These are phyloP conservation scores for Cheilosia grossa DNA, from an alignment of 2,888 invertebrate species.

Conservation along the genomic window DNA sequence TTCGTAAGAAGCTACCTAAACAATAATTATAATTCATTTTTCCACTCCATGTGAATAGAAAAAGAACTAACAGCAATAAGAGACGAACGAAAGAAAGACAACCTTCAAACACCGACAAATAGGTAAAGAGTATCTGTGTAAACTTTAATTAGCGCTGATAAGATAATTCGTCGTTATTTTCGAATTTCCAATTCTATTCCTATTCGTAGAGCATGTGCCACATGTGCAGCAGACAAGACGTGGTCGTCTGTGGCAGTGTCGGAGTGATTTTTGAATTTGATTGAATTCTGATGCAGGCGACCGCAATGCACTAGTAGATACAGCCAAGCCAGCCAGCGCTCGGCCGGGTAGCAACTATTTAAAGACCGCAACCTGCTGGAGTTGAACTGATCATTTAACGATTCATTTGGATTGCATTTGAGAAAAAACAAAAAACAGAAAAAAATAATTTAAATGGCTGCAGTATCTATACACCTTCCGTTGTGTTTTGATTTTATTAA, in stretches of 20 bases:
- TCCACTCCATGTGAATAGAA: slow-evolving; percentile 55
- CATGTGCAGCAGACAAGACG: slow-evolving; percentile 26
- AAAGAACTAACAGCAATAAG: slow-evolving; percentile 30
- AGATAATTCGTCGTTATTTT: slow-evolving; percentile 55
- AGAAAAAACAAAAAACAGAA: not conserved
- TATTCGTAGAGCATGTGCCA: slow-evolving; percentile 44
- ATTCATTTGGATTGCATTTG: slow-evolving; percentile 28
- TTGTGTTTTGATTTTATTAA: slow-evolving; percentile 42
- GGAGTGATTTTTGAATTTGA: slow-evolving; percentile 44
- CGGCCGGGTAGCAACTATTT: slow-evolving; percentile 61
- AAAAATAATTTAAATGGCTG: not conserved
- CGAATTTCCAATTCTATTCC: slow-evolving; percentile 35
- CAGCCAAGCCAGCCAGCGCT: not conserved
- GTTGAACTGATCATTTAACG: slow-evolving; percentile 37
- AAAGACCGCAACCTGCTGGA: slow-evolving; percentile 54
- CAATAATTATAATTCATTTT: slow-evolving; percentile 65
- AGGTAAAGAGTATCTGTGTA: slow-evolving; percentile 62
- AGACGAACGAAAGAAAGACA: slow-evolving; percentile 42
- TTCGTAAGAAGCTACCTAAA: slow-evolving; percentile 60
- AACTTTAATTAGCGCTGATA: slow-evolving; percentile 66
- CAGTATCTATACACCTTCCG: slow-evolving; percentile 1
- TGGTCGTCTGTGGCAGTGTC: slow-evolving; percentile 15
- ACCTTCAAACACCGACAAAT: slow-evolving; percentile 47
- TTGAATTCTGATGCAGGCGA: slow-evolving; percentile 61
- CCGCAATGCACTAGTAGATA: slow-evolving; percentile 18